These are phyloP conservation scores for Ochlodes sylvanus DNA, from an alignment of 2,888 invertebrate species.

Conservation along the genomic window DNA sequence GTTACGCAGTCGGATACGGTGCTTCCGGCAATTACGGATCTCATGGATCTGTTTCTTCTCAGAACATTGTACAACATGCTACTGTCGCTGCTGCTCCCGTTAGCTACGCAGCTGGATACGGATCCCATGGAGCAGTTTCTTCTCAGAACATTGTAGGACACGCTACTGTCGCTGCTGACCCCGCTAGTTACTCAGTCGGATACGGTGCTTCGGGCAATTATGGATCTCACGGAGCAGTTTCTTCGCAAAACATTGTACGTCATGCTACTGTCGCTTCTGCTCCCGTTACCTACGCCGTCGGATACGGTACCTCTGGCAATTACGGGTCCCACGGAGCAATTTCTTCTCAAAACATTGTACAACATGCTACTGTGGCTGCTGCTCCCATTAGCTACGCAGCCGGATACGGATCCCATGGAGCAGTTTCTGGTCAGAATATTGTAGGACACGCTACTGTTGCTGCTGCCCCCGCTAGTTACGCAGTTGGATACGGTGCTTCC, in stretches of 20 bases:
- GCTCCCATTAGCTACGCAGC: slow-evolving; percentile 35
- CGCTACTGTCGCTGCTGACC: slow-evolving; percentile 48
- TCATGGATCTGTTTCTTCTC: slow-evolving; percentile 59
- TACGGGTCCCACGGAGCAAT: slow-evolving; percentile 57
- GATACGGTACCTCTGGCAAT: slow-evolving; percentile 45
- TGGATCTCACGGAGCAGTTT: slow-evolving; percentile 42
- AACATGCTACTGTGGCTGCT: slow-evolving; percentile 53
- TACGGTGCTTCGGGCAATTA: slow-evolving; percentile 34
- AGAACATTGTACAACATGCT: slow-evolving; percentile 65
- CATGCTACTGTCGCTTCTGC: slow-evolving; percentile 32
- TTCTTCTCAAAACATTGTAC: slow-evolving; percentile 66
- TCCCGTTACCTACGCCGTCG: slow-evolving; percentile 5
- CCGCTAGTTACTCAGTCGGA: slow-evolving; percentile 41
- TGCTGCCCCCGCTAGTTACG: slow-evolving; percentile 33
- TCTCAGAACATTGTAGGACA: slow-evolving; percentile 65
- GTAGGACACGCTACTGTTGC: slow-evolving; percentile 49
- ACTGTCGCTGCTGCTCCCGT: slow-evolving; percentile 48
- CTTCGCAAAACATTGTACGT: slow-evolving; percentile 40
- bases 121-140: slow-evolving; percentile 61
- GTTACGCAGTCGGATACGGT: slow-evolving; percentile 43
- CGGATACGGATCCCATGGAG: slow-evolving; percentile 34
- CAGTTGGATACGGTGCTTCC: slow-evolving; percentile 44
- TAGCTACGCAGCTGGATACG: slow-evolving; percentile 44
- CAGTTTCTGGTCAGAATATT: slow-evolving; percentile 23
- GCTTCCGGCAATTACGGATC: slow-evolving; percentile 47